These are phyloP conservation scores for Zenarchopterus dispar DNA, from an alignment of 2,797 vertebrate species.

Conservation along the genomic window DNA sequence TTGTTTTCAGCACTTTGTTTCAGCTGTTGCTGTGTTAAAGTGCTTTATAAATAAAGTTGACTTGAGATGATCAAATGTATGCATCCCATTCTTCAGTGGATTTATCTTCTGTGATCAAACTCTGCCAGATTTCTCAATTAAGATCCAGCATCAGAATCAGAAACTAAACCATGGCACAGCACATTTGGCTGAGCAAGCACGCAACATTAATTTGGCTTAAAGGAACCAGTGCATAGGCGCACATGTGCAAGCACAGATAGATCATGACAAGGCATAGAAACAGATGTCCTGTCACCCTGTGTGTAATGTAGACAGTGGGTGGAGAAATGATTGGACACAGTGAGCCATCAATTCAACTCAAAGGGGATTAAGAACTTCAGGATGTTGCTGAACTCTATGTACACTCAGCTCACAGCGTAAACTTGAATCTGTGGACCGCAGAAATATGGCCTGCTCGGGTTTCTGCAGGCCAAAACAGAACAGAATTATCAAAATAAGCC, in stretches of 20 bases:
- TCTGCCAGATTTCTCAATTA: slow-evolving; percentile 53
- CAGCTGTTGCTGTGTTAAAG: too few species aligned
- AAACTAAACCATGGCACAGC: slow-evolving; percentile 47
- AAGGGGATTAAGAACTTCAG: slow-evolving; percentile 29
- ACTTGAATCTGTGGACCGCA: slow-evolving; percentile 34
- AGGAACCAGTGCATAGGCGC: slow-evolving; percentile 61
- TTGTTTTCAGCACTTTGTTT: too few species aligned
- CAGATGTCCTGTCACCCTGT: slow-evolving; percentile 69
- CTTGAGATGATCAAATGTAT: too few species aligned
- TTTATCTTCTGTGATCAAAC: slow-evolving; percentile 60
- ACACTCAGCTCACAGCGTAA: slow-evolving; percentile 32
- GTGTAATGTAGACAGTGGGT: slow-evolving; percentile 69
- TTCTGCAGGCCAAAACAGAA: slow-evolving; percentile 53
- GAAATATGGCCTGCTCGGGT: slow-evolving; percentile 55
- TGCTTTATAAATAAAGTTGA: too few species aligned
- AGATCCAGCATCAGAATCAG: slow-evolving; percentile 67
- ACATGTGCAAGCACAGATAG: slow-evolving; percentile 41
- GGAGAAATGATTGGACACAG: slow-evolving; percentile 75
- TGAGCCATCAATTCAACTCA: slow-evolving; percentile 50
- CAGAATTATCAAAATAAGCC: slow-evolving; percentile 37
- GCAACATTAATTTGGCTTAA: slow-evolving; percentile 64
- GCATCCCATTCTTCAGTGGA: too few species aligned
- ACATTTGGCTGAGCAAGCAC: slow-evolving; percentile 68
- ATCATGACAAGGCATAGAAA: slow-evolving; percentile 37
- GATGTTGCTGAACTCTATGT: slow-evolving; percentile 57